phyloP scores from a whole-genome alignment of 2,888 invertebrate genomes.

The Resseliella maxima region DNA sequence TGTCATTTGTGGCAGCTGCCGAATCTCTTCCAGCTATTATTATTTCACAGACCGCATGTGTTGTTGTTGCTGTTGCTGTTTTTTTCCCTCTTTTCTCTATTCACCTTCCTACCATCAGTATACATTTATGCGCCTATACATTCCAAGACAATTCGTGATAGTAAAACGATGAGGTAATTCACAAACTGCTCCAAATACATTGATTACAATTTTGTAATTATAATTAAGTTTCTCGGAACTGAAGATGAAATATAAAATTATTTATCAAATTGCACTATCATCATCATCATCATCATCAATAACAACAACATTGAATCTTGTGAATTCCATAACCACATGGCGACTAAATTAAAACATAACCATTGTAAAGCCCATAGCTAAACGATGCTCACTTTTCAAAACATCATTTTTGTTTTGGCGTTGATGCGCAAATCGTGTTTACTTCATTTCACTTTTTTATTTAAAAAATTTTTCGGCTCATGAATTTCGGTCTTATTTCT shows the following conservation, averaged over 20 bases:
- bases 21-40: background rate
- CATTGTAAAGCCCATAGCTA: background rate
- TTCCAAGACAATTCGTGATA: background rate
- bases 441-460: slow-evolving; percentile 53
- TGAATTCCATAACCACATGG: slow-evolving; percentile 3
- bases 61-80: too few species aligned
- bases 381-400: background rate
- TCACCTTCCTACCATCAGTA: background rate
- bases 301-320: background rate
- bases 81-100: background rate
- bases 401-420: background rate
- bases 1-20: slow-evolving; percentile 19
- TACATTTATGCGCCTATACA: background rate
- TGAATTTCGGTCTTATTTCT: background rate
- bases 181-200: slow-evolving; percentile 10
- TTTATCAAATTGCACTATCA: slow-evolving; percentile 9
- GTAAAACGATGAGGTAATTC: background rate
- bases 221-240: slow-evolving; percentile 9
- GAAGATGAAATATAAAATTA: background rate
- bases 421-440: slow-evolving; percentile 22
- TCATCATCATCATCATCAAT: background rate
- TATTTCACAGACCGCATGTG: slow-evolving; percentile 17
- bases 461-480: background rate
- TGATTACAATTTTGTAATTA: background rate
- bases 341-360: background rate